Evolutionary conservation across 2,888 invertebrate genomes (phyloP), one percentile per base, ranked within the genome.

Genomic region (Drosophila nigritarsus): DNA sequence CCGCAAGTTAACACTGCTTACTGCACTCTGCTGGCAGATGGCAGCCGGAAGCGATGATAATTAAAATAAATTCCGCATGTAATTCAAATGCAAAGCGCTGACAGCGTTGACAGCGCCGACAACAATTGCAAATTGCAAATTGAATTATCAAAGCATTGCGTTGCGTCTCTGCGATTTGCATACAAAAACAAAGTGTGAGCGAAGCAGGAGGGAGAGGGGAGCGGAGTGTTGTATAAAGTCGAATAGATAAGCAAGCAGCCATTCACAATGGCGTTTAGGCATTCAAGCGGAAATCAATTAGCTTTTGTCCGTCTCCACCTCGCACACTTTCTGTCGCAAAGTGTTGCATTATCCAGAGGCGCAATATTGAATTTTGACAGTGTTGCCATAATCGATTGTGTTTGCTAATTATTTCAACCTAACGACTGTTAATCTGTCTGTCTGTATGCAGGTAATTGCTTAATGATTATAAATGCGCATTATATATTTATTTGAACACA

Each of bases 61-160:
- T 85, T 85, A 89, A 85, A 85, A 85, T 88, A 83, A 88, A 90
- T 90, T 88, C 73, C 75, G 80, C 85, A 75, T 88, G 74, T 86
- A 80, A 76, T 88, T 73, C 86, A 73, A 83, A 80, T 71, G 78
- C 73, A 80, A 75, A 88, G 64, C 78, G 74, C 81, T 73, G 75
- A 80, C 90, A 77, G 71, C 48, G 60, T 65, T 36, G 73, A 75
- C 89, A 75, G 69, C 51, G 56, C 67, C 29, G 70, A 70, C 83
- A 80, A 85, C 90, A 89, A 86, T 75, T 89, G 81, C 70, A 54
- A 87, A 45, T 24, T 45, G 45, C 45, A 45, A 90, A 86, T 89
- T 90, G 72, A 86, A 90, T 86, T 86, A 89, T 90, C 78, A 81
- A 83, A 75, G 78, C 66, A 61, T 72, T 73, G 70, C 75, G 63